These are phyloP conservation scores for Hydrolagus affinis DNA, from an alignment of 2,113 vertebrate species.

Conservation along the genomic window DNA sequence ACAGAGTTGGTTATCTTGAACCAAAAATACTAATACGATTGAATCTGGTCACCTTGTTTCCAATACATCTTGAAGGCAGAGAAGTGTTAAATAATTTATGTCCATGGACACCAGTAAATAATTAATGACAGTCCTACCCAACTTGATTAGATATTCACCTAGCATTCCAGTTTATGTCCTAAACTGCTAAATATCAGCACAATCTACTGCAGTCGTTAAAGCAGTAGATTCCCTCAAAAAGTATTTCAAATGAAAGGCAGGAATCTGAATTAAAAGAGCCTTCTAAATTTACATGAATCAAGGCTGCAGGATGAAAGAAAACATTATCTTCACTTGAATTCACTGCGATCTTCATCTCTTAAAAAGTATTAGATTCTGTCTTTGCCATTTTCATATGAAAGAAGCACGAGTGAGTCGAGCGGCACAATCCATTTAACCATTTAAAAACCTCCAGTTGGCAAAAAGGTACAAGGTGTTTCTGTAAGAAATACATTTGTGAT, in stretches of 20 bases:
- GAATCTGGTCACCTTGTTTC: not conserved
- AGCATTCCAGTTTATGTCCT: not conserved
- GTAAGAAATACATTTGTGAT: not conserved
- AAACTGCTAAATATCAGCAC: not conserved
- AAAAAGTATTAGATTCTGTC: constrained; percentile 8
- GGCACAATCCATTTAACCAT: constrained; percentile 11
- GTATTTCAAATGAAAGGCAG: constrained; percentile 2
- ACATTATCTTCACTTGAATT: constrained; percentile 33
- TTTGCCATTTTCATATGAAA: not conserved
- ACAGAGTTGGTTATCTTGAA: not conserved
- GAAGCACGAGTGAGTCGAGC: constrained; percentile 2
- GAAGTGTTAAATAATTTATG: not conserved
- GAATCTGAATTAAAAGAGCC: constrained; percentile 7
- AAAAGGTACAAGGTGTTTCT: not conserved
- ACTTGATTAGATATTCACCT: not conserved
- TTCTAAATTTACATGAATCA: not conserved
- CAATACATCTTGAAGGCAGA: not conserved
- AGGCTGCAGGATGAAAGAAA: constrained; percentile 24
- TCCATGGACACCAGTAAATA: not conserved
- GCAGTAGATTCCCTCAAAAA: constrained; percentile 1
- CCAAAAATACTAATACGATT: not conserved
- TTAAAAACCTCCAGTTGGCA: not conserved
- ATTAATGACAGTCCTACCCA: not conserved
- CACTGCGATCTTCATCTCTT: constrained; percentile 3
- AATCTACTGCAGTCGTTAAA: not conserved